Base-by-base conservation (phyloP, 2,888 invertebrate genomes). In the Odontothrips loti region DNA sequence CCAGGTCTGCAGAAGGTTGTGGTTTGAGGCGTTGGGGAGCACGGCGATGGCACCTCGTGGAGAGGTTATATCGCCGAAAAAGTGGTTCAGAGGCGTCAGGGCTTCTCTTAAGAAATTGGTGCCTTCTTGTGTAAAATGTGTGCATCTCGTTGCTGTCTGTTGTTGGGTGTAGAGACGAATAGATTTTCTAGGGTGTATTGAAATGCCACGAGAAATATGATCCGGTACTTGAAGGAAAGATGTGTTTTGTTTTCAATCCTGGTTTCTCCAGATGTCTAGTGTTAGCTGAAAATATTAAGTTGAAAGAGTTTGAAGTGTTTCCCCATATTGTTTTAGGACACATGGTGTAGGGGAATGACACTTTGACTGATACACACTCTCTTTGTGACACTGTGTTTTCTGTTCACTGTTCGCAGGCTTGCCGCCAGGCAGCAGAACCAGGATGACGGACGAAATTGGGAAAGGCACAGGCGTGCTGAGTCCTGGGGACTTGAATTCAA, bases 351-450 rank as follows among this genome's bases (percentile, higher is more conserved):
- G 34, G 2, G 34, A 43, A 43, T 2, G 34, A n/a, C n/a, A n/a
- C n/a, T n/a, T n/a, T n/a, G n/a, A 6, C 34, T 43, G 34, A 43
- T 43, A 6, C 6, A 43, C 34, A 6, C 6, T 2, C 34, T 43
- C 34, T 43, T 43, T 43, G 34, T 43, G 6, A 43, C 34, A 43
- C 6, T 43, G 34, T 43, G 34, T 43, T 4, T 58, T 23, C 23
- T 75, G 68, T 75, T 75, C 34, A 6, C 34, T 75, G 68, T 11
- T 75, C 12, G 23, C 68, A 75, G 68, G 68, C 68, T 27, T 75
- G 68, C 68, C 68, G 68, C 68, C 68, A 75, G 68, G 68, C 68
- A 12, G 68, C 68, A 75, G 68, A 75, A 27, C 68, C 68, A 75
- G 68, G 68, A 75, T 75, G 68, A 75, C 23, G 68, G 68, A 75